phyloP scores from a whole-genome alignment of 2,888 invertebrate genomes.

The Tenodera sinensis region DNA sequence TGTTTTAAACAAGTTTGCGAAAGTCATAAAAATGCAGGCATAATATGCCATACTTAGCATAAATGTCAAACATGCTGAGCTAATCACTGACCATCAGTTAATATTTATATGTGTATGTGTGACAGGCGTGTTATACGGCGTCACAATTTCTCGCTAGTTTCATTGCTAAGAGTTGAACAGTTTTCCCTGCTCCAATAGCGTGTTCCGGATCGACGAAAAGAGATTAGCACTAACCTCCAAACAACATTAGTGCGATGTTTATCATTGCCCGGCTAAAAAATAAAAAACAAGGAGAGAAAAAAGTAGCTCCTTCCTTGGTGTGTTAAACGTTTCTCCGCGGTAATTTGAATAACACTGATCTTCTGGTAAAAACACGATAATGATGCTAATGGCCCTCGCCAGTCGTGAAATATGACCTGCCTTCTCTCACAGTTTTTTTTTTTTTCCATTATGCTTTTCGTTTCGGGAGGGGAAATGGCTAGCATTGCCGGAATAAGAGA shows the following conservation, averaged over 20 bases:
- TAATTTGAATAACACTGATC: not conserved
- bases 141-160: not conserved
- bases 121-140: too few relatives aligned
- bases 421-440: not conserved
- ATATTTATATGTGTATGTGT: too few relatives aligned
- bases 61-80: too few relatives aligned
- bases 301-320: not conserved
- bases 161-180: not conserved
- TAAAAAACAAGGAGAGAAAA: not conserved
- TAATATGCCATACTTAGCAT: too few relatives aligned
- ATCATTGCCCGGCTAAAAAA: not conserved
- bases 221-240: not conserved
- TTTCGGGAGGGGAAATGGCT: not conserved
- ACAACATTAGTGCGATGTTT: not conserved
- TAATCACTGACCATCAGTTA: too few relatives aligned
- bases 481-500: not conserved
- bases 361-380: not conserved
- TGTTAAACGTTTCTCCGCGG: not conserved
- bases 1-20: too few relatives aligned
- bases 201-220: not conserved
- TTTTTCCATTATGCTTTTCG: not conserved
- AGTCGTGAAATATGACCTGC: not conserved
- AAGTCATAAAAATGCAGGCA: too few relatives aligned
- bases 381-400: not conserved
- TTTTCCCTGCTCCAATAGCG: not conserved